Evolutionary conservation across 1,140 invertebrate species (phyloP), one percentile per base, ranked within the genome.

Genomic region (Wiebesia pumilae): DNA sequence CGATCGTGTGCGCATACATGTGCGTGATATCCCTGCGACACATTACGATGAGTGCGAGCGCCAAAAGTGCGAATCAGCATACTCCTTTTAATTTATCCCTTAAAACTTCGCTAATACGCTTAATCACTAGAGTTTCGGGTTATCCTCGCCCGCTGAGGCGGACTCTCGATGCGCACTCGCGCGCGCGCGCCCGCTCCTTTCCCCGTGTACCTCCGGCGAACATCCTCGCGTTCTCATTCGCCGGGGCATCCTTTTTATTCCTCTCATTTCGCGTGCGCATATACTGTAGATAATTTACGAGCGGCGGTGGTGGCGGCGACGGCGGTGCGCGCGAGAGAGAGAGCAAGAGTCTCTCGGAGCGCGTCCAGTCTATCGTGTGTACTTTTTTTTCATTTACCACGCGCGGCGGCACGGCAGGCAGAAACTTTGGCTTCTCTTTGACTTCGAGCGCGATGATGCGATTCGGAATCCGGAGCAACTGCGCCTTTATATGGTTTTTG

Each of bases 61-160:
- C 21, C 51, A 54, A 54, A 12, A 54, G 47, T 65, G 12, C 54
- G 79, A 40, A 33, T 40, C 47, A 14, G 38, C 38, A 43, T 73
- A 58, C 69, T 54, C 73, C 79, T n/a, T 0, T 86, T 90, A 88
- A 90, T 87, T 89, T 88, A 90, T 88, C 88, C 86, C 88, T 88
- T 88, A 90, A 90, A 90, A 89, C 88, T 89, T 84, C 19, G 65
- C 81, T 87, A 87, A 91, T 93, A 94, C 87, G 87, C 93, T 93
- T 93, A 93, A 87, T 87, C 86, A 87, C 90, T 94, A 93, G 89
- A 90, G 89, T 92, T 93, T 93, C 90, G 90, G 88, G 89, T 91
- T 91, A 85, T 91, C 92, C 93, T 94, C 93, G 93, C 92, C 93
- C 93, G 91, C 93, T 93, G 92, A 94, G 91, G 87, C 87, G 89